Conservation (phyloP, 1,140 invertebrate species). For the Neodiprion virginianus region DNA sequence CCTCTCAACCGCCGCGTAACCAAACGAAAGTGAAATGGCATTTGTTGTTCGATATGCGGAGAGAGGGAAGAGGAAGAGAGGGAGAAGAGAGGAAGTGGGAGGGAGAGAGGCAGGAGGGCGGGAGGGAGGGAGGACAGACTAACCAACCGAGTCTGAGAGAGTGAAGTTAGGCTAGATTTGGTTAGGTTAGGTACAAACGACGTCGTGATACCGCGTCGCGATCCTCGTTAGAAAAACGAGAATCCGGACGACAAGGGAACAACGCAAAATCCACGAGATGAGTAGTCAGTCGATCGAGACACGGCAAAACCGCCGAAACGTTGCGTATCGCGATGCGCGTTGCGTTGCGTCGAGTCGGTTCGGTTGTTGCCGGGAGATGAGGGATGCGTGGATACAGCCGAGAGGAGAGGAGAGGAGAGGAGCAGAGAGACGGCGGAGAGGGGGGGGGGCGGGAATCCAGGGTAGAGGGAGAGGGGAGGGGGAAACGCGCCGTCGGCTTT, state of each 20-base stretch:
- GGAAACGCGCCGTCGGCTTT: constrained; percentile 14
- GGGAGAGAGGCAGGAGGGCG: constrained; percentile 30
- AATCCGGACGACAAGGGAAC: too few relatives aligned
- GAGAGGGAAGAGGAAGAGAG: constrained; percentile 40
- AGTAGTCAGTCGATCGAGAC: too few relatives aligned
- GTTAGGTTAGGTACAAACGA: too few relatives aligned
- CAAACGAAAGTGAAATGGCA: constrained; percentile 65
- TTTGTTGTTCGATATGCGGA: constrained; percentile 45
- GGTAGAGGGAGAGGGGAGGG: constrained; percentile 5
- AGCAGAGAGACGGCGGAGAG: constrained; percentile 27
- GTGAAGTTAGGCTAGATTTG: too few relatives aligned
- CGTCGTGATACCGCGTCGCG: too few relatives aligned
- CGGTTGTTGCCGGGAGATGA: neutral
- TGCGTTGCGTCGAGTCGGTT: too few relatives aligned
- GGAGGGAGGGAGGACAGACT: neutral
- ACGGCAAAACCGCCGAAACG: too few relatives aligned
- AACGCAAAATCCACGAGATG: too few relatives aligned
- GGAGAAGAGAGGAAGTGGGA: constrained; percentile 27
- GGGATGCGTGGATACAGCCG: constrained; percentile 15
- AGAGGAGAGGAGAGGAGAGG: constrained; percentile 12
- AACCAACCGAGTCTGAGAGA: too few relatives aligned
- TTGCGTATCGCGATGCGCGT: too few relatives aligned
- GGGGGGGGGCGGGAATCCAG: neutral
- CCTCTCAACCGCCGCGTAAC: constrained; percentile 58
- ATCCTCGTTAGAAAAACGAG: too few relatives aligned